These are phyloP conservation scores for Adelges cooleyi DNA, from an alignment of 1,140 invertebrate genomes.

Conservation along the genomic window DNA sequence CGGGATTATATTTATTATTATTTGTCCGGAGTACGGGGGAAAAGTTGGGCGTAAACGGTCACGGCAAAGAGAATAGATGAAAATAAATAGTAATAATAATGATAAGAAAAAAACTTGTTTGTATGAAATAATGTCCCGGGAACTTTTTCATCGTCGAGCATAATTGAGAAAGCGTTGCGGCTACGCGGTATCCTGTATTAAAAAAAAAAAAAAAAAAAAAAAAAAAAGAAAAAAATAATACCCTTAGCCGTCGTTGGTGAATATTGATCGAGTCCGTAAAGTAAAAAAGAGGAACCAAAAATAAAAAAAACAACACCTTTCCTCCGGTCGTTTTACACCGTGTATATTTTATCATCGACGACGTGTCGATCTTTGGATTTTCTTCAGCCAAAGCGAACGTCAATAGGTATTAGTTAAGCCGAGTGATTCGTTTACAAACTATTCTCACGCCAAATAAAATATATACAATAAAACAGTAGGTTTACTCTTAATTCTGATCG, in stretches of 20 bases:
- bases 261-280: conserved; percentile 6
- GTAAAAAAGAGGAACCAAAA: not conserved
- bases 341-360: conserved; percentile 10
- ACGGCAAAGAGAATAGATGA: not conserved
- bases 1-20: too few relatives aligned
- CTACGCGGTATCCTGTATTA: too few relatives aligned
- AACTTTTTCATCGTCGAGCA: conserved; percentile 14
- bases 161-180: conserved; percentile 12
- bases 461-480: too few relatives aligned
- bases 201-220: too few relatives aligned
- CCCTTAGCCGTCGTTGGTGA: not conserved
- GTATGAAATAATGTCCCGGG: not conserved
- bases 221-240: conserved; percentile 16
- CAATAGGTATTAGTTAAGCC: too few relatives aligned
- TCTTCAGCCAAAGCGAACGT: too few relatives aligned
- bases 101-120: not conserved
- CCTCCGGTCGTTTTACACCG: not conserved
- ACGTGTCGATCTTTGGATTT: not conserved
- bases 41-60: conserved; percentile 15
- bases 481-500: too few relatives aligned
- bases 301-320: not conserved
- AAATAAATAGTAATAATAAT: conserved; percentile 24
- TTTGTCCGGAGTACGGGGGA: too few relatives aligned
- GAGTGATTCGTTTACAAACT: too few relatives aligned
- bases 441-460: too few relatives aligned